Conservation (phyloP, 2,888 invertebrate genomes). For the Notocelia uddmanniana region DNA sequence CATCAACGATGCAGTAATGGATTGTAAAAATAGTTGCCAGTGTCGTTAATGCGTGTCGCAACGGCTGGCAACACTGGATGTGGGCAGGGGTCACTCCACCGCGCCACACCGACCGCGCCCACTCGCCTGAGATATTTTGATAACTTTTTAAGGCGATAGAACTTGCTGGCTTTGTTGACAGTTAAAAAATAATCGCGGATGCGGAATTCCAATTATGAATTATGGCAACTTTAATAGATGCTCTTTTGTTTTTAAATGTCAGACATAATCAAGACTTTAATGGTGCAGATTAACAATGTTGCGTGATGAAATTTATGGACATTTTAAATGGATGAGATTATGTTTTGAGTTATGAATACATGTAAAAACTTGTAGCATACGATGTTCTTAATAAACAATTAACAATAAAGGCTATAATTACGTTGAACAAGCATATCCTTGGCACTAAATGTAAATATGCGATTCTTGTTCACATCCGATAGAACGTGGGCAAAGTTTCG, state of each 20-base stretch:
- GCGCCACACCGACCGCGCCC: constrained; percentile 58
- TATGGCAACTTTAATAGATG: constrained; percentile 23
- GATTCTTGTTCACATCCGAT: constrained; percentile 40
- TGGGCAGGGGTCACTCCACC: constrained; percentile 65
- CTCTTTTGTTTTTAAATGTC: constrained; percentile 42
- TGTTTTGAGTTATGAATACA: neutral
- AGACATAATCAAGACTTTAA: constrained; percentile 31
- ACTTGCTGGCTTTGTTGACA: constrained; percentile 37
- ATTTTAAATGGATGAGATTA: neutral
- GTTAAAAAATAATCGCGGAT: constrained; percentile 44
- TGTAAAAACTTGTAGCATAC: constrained; percentile 1
- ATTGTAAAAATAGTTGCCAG: constrained; percentile 47
- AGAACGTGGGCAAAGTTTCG: constrained; percentile 41
- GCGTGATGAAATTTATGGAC: neutral
- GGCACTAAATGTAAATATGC: constrained; percentile 44
- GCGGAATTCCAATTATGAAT: constrained; percentile 35
- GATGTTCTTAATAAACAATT: constrained; percentile 4
- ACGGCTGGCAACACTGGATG: constrained; percentile 54
- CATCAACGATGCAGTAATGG: constrained; percentile 45
- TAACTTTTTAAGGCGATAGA: constrained; percentile 45
- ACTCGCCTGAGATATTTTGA: constrained; percentile 48
- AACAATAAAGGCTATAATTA: constrained; percentile 27
- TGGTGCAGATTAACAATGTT: constrained; percentile 20
- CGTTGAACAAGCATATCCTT: constrained; percentile 32
- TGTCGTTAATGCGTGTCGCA: constrained; percentile 55